Evolutionary conservation across 2,113 vertebrate species (phyloP).

Genomic region (Gymnorhina tibicen): DNA sequence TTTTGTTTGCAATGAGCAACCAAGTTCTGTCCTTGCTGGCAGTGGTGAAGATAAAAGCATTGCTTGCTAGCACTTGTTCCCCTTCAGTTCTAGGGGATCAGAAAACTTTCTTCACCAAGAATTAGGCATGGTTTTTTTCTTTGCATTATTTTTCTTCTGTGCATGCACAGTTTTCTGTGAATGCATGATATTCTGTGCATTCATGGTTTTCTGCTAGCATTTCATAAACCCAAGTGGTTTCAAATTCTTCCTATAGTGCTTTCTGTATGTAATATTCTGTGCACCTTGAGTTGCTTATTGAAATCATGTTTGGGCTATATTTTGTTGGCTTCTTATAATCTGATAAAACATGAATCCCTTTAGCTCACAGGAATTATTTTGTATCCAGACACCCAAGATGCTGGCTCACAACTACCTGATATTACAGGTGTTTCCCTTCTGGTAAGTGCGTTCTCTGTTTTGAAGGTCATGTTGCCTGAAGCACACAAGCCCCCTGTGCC

Average conservation of each 20-base stretch:
- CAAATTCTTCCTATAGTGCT: neutral
- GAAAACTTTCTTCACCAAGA: neutral
- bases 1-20: neutral
- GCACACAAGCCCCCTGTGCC: rapidly evolving
- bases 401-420: neutral
- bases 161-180: neutral
- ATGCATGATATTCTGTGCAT: neutral
- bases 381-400: neutral
- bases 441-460: neutral
- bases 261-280: neutral
- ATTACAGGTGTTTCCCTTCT: neutral
- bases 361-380: neutral
- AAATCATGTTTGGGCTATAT: neutral
- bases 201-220: neutral
- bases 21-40: neutral
- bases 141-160: neutral
- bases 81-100: neutral
- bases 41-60: neutral
- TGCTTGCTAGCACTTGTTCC: neutral
- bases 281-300: neutral
- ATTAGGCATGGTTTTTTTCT: neutral
- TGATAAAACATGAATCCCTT: neutral
- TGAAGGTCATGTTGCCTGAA: neutral
- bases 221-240: neutral
- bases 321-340: neutral